Evolutionary conservation across 2,888 invertebrate genomes (phyloP).

Genomic region (Trachelus tabidus): DNA sequence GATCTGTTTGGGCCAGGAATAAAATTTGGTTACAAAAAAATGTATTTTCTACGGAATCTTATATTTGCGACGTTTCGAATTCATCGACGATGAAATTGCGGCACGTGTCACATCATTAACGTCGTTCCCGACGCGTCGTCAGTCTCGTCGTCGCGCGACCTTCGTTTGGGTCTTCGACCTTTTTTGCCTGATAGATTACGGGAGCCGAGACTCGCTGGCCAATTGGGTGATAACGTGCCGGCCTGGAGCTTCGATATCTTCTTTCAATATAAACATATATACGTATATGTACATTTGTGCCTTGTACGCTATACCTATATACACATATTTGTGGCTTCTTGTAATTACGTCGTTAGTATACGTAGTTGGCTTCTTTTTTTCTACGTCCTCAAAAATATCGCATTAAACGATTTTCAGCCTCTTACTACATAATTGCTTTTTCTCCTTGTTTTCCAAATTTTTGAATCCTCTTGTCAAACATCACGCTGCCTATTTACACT

Average conservation of each 20-base stretch:
- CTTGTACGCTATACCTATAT: no score
- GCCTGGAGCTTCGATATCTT: not conserved
- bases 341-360: not conserved
- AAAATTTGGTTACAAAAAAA: not conserved
- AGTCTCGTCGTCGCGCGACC: not conserved
- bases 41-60: not conserved
- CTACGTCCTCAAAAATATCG: not conserved
- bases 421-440: not conserved
- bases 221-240: not conserved
- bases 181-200: not conserved
- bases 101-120: not conserved
- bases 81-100: not conserved
- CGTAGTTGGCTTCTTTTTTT: no score
- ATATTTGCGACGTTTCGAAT: not conserved
- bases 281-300: not conserved
- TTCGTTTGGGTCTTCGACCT: not conserved
- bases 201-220: not conserved
- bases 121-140: not conserved
- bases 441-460: not conserved
- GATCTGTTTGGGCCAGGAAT: not conserved
- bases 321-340: not conserved
- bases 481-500: not conserved
- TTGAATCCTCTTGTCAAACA: not conserved
- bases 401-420: not conserved
- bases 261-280: not conserved